A percentile compares a stretch with the other conserved stretches of the same genome.
Evolutionary conservation across 2,797 vertebrate genomes (phyloP).

Genomic region (Delichon dasypus): DNA sequence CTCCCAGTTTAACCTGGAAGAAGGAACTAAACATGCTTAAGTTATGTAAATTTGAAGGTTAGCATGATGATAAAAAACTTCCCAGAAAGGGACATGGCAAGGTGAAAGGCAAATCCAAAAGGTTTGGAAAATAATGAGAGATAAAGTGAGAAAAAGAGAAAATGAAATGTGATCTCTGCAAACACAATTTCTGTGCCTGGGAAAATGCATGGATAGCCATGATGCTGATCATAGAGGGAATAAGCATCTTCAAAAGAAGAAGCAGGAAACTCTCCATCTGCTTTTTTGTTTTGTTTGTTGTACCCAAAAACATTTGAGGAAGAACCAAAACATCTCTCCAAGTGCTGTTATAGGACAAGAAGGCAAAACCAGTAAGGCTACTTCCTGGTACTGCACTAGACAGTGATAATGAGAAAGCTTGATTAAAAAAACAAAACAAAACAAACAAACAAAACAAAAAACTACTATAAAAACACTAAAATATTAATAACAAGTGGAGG

Average conservation of each 20-base stretch:
- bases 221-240: background rate
- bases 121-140: background rate
- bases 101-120: conserved; percentile 6
- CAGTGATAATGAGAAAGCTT: background rate
- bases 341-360: background rate
- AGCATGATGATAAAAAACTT: background rate
- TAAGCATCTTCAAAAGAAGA: background rate
- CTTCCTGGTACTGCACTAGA: background rate
- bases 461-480: background rate
- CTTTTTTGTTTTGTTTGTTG: background rate
- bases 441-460: background rate
- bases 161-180: background rate
- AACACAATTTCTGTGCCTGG: background rate
- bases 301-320: background rate
- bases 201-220: background rate
- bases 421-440: background rate
- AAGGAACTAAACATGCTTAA: background rate
- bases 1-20: background rate
- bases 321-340: background rate
- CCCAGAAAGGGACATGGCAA: background rate
- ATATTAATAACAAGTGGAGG: background rate
- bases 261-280: background rate
- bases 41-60: conserved; percentile 5
- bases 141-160: background rate
- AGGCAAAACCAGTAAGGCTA: background rate